Base-by-base conservation (phyloP, 2,888 invertebrate species). In the Tigriopus californicus region DNA sequence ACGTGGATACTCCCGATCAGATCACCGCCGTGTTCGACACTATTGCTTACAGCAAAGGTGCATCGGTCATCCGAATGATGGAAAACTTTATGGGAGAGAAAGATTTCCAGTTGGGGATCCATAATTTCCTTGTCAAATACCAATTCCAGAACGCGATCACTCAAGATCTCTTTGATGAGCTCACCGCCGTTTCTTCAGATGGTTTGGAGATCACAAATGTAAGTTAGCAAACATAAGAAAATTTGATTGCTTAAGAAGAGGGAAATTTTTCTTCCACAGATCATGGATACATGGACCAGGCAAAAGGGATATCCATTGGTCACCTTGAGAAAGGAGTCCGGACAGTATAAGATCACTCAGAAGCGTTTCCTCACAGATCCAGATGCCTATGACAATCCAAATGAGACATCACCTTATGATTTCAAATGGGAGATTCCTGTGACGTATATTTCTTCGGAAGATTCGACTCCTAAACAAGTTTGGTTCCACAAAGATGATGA, bases 41-140 rank as follows among this genome's bases (percentile, higher is more conserved):
- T 0, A 92, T 95, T 62, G 87, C 91, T 0, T 95, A 95, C 68
- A 81, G 79, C 63, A 94, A 94, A 77, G 88, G 90, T n/a, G 81
- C 88, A 0, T 81, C 89, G 0, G 73, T 92, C 8, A 76, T 94
- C 58, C 76, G 90, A 56, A 92, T 94, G 92, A 70, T 92, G 65
- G 87, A 91, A 70, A 76, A 80, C 53, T 83, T 88, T 63, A 79
- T 89, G 54, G 82, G 82, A 0, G 74, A 77, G 46, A 78, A 79
- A 4, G 75, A 75, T 41, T 91, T 94, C 71, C 78, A 79, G 58
- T 72, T 72, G 15, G 86, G 82, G 0, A 80, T 89, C 0, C 79
- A 79, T 3, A 78, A 78, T 49, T 92, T 90, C 69, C 73, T 94
- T 60, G 76, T 78, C 15, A 77, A 77, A 58, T 79, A 79, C 67